These are phyloP conservation scores for Bedellia somnulentella DNA, from an alignment of 2,888 invertebrate genomes.

Conservation along the genomic window DNA sequence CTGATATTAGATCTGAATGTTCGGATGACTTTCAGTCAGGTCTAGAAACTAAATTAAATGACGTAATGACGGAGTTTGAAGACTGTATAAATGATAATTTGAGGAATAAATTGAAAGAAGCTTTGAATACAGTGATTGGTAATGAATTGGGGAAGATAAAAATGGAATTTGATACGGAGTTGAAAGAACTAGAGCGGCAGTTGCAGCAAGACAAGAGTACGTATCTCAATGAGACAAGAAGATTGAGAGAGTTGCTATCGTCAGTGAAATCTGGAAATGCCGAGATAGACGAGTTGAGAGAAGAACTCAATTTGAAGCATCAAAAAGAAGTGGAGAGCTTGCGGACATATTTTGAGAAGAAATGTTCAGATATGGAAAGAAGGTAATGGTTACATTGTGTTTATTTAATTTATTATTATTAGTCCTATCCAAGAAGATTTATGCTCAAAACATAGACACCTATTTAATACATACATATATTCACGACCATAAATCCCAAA, in stretches of 20 bases:
- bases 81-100: constrained; percentile 39
- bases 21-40: constrained; percentile 40
- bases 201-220: constrained; percentile 62
- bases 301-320: constrained; percentile 67
- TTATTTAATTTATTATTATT: constrained; percentile 6
- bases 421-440: too few relatives aligned
- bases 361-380: constrained; percentile 78
- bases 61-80: constrained; percentile 32
- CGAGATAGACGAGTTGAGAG: constrained; percentile 55
- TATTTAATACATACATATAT: too few relatives aligned
- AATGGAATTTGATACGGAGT: constrained; percentile 34
- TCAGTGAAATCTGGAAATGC: constrained; percentile 61
- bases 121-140: constrained; percentile 55
- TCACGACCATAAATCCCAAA: too few relatives aligned
- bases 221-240: constrained; percentile 52
- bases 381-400: constrained; percentile 55
- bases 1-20: constrained; percentile 33
- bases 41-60: constrained; percentile 31
- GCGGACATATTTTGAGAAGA: constrained; percentile 77
- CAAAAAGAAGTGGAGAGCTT: constrained; percentile 77
- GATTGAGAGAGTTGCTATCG: constrained; percentile 54
- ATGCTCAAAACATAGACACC: too few relatives aligned
- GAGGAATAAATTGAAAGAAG: constrained; percentile 49
- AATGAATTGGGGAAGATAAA: constrained; percentile 55
- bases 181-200: constrained; percentile 38